Evolutionary conservation across 2,888 invertebrate genomes (phyloP).

Genomic region (Geotrupes spiniger): DNA sequence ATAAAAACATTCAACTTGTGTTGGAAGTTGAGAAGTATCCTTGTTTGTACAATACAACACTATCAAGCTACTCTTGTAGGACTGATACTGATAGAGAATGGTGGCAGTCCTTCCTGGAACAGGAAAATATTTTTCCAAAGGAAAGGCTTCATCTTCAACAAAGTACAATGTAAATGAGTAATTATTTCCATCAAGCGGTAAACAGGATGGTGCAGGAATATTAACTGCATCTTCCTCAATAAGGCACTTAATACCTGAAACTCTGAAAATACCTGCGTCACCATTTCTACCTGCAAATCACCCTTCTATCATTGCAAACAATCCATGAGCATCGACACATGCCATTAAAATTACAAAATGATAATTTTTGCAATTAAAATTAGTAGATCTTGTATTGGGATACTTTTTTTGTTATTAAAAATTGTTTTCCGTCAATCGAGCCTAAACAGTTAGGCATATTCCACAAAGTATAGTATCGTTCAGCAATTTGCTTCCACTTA

Average conservation of each 20-base stretch:
- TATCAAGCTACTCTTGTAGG: too few relatives aligned
- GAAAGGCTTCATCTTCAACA: conserved; percentile 16
- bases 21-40: too few relatives aligned
- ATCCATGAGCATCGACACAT: conserved; percentile 38
- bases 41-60: too few relatives aligned
- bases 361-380: conserved; percentile 36
- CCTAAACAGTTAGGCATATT: conserved; percentile 16
- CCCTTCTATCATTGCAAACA: conserved; percentile 36
- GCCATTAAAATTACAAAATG: conserved; percentile 38
- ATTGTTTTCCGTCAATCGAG: conserved; percentile 24
- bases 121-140: conserved; percentile 9
- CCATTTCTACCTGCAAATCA: conserved; percentile 35
- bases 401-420: conserved; percentile 34
- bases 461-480: conserved; percentile 10
- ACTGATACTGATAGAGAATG: too few relatives aligned
- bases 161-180: conserved; percentile 12
- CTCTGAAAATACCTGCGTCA: too few relatives aligned
- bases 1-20: too few relatives aligned
- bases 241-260: conserved; percentile 26
- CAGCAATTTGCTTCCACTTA: conserved; percentile 26
- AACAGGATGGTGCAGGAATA: conserved; percentile 8
- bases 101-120: too few relatives aligned
- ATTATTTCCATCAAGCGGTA: conserved; percentile 2
- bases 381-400: conserved; percentile 29
- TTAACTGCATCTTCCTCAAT: conserved; percentile 16